phyloP scores from a whole-genome alignment of 2,888 invertebrate genomes.

The Hoplodrina ambigua region DNA sequence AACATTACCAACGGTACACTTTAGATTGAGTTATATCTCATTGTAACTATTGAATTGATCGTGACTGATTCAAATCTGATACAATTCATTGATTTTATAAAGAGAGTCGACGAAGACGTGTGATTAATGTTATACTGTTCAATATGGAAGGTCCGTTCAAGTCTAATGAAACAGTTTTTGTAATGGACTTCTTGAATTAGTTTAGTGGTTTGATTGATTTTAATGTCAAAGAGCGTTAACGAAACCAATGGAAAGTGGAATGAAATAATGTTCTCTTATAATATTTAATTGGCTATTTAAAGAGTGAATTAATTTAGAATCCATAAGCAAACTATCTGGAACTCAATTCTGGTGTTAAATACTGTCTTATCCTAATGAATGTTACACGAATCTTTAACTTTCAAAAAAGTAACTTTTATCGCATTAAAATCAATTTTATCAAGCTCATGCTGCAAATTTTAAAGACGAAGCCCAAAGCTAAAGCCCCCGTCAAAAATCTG shows the following conservation, averaged over 20 bases:
- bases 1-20: constrained; percentile 76
- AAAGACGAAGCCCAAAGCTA: constrained; percentile 58
- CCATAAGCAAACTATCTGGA: no score
- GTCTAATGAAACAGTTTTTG: constrained; percentile 60
- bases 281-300: neutral
- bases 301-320: neutral
- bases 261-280: neutral
- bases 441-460: constrained; percentile 28
- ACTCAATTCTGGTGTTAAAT: neutral
- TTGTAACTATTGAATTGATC: constrained; percentile 70
- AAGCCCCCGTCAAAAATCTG: constrained; percentile 76
- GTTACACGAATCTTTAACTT: neutral
- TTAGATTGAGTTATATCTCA: constrained; percentile 84
- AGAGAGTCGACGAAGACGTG: constrained; percentile 69
- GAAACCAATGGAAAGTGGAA: constrained; percentile 1
- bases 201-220: constrained; percentile 49
- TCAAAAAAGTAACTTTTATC: constrained; percentile 7
- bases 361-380: neutral
- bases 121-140: constrained; percentile 72
- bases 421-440: constrained; percentile 31
- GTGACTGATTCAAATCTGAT: constrained; percentile 80
- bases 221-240: constrained; percentile 23
- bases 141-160: constrained; percentile 58
- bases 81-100: constrained; percentile 78
- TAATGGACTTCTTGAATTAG: constrained; percentile 47